A percentile compares a stretch with the other conserved stretches of the same genome.
Conservation (phyloP, 2,113 vertebrate species). For the Lampris megalopsis region DNA sequence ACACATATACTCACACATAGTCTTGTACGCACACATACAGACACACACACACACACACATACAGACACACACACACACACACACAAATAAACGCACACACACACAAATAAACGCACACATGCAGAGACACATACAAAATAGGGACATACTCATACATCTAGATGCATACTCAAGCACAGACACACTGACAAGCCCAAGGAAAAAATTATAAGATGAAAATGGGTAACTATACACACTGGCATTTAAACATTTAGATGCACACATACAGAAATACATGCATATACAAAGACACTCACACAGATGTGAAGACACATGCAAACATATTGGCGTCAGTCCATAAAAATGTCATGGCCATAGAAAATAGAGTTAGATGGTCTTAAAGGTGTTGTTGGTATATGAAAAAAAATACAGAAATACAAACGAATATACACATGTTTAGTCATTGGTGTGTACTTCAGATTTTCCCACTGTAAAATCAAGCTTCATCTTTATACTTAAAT, state of each 20-base stretch:
- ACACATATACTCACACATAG: slow-evolving; percentile 5
- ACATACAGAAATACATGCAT: slow-evolving; percentile 2
- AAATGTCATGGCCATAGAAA: slow-evolving; percentile 11
- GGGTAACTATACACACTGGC: too few species aligned
- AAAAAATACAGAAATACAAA: slow-evolving; percentile 23
- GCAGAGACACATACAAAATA: neutral
- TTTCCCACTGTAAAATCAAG: slow-evolving; percentile 65
- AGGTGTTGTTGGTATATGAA: slow-evolving; percentile 13
- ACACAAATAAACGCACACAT: neutral
- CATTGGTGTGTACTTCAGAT: slow-evolving; percentile 26
- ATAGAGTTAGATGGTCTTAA: slow-evolving; percentile 27
- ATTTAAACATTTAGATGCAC: neutral
- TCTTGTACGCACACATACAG: slow-evolving; percentile 1
- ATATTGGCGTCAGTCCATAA: neutral
- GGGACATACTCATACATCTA: neutral
- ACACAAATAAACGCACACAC: slow-evolving; percentile 12
- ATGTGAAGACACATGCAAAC: slow-evolving; percentile 46
- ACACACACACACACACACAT: slow-evolving; percentile 29
- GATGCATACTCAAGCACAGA: neutral
- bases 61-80: slow-evolving; percentile 22
- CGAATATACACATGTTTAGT: slow-evolving; percentile 21
- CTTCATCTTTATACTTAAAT: slow-evolving; percentile 89
- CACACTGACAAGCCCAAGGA: neutral
- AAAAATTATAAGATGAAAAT: too few species aligned
- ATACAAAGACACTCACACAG: slow-evolving; percentile 14